Conservation (phyloP, 2,113 vertebrate genomes). For the Scatophagus argus region DNA sequence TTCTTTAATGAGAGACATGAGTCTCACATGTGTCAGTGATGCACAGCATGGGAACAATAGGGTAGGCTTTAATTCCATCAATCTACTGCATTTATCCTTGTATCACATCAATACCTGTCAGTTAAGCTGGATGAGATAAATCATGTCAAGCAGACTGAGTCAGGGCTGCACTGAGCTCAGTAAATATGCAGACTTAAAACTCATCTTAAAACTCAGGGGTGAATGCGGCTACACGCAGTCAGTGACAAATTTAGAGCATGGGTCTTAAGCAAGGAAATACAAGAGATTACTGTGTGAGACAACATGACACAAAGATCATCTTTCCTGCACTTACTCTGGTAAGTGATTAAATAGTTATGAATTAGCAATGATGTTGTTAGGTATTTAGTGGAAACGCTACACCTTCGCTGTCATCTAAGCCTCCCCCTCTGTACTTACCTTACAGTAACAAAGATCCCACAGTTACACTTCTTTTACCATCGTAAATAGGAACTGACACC, state of each 20-base stretch:
- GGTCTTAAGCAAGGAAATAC: constrained; percentile 53
- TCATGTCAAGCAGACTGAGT: constrained; percentile 60
- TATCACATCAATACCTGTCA: constrained; percentile 81
- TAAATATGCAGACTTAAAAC: constrained; percentile 57
- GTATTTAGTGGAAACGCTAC: constrained; percentile 77
- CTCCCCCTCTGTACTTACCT: constrained; percentile 75
- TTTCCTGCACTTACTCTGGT: constrained; percentile 64
- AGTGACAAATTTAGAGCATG: constrained; percentile 42
- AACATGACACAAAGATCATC: constrained; percentile 66
- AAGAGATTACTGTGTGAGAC: constrained; percentile 62
- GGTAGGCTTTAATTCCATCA: constrained; percentile 77
- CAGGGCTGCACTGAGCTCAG: constrained; percentile 46
- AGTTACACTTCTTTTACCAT: constrained; percentile 53
- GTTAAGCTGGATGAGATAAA: constrained; percentile 74
- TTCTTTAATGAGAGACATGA: constrained; percentile 83
- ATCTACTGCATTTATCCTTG: constrained; percentile 76
- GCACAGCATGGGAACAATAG: constrained; percentile 79
- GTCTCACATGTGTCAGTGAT: constrained; percentile 80
- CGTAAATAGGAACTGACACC: constrained; percentile 65
- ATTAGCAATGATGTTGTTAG: constrained; percentile 78
- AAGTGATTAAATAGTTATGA: constrained; percentile 78
- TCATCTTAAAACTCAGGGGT: constrained; percentile 50
- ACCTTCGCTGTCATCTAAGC: constrained; percentile 68
- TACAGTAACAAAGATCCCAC: constrained; percentile 69
- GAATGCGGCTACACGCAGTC: constrained; percentile 33